Base-by-base conservation (phyloP, 2,888 invertebrate genomes). In the Linyphia triangularis region DNA sequence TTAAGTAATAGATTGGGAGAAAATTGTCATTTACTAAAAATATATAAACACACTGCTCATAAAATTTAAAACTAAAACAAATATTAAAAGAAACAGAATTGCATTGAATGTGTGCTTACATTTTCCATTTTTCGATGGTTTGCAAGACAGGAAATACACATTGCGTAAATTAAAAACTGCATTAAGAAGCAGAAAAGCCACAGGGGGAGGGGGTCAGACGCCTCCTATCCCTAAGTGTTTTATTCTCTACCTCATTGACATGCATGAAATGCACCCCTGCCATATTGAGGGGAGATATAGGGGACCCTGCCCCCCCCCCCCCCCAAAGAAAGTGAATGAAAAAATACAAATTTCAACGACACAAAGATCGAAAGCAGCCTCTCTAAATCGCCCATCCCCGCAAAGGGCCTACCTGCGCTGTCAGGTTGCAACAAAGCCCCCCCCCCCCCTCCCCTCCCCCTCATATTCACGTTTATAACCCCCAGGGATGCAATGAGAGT, bases 191-290 rank as follows among this genome's bases (percentile, higher is more conserved):
- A 5, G 51, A n/a, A 51, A 51, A 51, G 51, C 51, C 51, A 51
- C 16, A 40, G n/a, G n/a, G n/a, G n/a, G n/a, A n/a, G n/a, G 51
- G 51, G 51, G 51, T 51, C 51, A 51, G 13, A 13, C n/a, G 16
- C 51, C 51, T 51, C 51, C n/a, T 6, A 4, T 33, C 5, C n/a
- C 13, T 16, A 51, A 51, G 51, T 16, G 51, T n/a, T 51, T n/a
- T n/a, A 51, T 33, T 33, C 33, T 33, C 73, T 22, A 69, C 67
- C 84, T 86, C 79, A 86, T 86, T 79, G 79, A 79, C 78, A 86
- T 86, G 86, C 79, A 86, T 86, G 86, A 86, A 69, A 86, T 86
- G 79, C 86, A 79, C 86, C 86, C 86, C 86, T 51, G 33, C 37
- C 37, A 33, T 37, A 40, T 30, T 7, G 77, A 63, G 33, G 30